Conservation (phyloP, 1,140 invertebrate species). For the Limonius californicus region DNA sequence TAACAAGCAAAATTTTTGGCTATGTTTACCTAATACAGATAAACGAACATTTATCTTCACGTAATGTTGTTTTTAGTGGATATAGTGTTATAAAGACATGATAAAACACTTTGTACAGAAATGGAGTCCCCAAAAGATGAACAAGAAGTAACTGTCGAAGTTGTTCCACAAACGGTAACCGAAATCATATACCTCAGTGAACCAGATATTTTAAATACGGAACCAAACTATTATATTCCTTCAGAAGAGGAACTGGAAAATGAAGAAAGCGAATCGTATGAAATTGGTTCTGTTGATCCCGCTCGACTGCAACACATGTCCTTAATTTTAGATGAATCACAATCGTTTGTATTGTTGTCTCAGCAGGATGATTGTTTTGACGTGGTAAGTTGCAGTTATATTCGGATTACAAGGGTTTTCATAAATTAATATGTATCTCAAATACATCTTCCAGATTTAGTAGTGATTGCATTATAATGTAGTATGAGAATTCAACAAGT, state of each 20-base stretch:
- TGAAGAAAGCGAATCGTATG: constrained; percentile 10
- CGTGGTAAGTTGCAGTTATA: too few species aligned
- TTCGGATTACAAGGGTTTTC: too few species aligned
- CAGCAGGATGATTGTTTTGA: too few species aligned
- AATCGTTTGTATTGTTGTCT: constrained; percentile 19
- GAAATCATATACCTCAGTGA: constrained; percentile 19
- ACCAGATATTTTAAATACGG: background rate
- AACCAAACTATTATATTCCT: background rate
- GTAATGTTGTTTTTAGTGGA: too few species aligned
- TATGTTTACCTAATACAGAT: too few species aligned
- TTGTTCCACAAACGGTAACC: constrained; percentile 20
- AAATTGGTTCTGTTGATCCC: constrained; percentile 17
- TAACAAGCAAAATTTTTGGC: too few species aligned
- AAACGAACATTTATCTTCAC: too few species aligned
- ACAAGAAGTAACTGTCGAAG: constrained; percentile 21
- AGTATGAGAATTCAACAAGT: too few species aligned
- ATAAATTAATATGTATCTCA: too few species aligned
- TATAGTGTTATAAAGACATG: too few species aligned
- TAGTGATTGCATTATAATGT: too few species aligned
- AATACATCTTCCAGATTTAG: too few species aligned
- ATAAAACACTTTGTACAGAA: background rate
- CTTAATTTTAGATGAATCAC: constrained; percentile 6
- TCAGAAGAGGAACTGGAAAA: background rate
- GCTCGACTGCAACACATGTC: constrained; percentile 8
- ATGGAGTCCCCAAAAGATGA: constrained; percentile 17